Conservation (phyloP, 2,888 invertebrate species). For the Pachymerium ferrugineum region DNA sequence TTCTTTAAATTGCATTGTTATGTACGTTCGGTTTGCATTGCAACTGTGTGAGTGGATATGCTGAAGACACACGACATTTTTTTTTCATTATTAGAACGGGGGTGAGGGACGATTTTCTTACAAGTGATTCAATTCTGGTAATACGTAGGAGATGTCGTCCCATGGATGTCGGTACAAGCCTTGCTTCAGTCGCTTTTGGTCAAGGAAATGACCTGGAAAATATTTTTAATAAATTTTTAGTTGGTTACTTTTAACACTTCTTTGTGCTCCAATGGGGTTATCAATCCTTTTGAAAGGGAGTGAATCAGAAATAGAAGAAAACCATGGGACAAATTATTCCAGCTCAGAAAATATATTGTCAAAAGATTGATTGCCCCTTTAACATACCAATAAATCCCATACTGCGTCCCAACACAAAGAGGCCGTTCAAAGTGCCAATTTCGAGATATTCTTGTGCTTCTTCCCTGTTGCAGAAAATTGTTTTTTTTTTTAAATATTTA, state of each 20-base stretch:
- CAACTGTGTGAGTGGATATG: background rate
- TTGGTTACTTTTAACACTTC: background rate
- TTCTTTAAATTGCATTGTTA: constrained; percentile 12
- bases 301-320: too few species aligned
- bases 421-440: constrained; percentile 95
- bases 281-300: too few species aligned
- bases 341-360: too few species aligned
- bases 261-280: too few species aligned
- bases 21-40: background rate
- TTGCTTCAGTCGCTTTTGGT: constrained; percentile 97
- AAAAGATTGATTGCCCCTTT: too few species aligned
- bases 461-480: constrained; percentile 59
- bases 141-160: constrained; percentile 93
- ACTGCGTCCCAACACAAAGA: constrained; percentile 95
- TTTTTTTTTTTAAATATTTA: too few species aligned
- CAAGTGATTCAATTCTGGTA: constrained; percentile 57
- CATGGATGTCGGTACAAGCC: constrained; percentile 98
- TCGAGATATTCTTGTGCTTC: constrained; percentile 96
- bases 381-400: constrained; percentile 88
- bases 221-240: background rate
- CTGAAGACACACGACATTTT: background rate
- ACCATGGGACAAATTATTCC: too few species aligned
- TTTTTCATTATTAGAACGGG: too few species aligned
- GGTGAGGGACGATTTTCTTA: background rate
- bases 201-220: constrained; percentile 79